A percentile compares a stretch with the other conserved stretches of the same genome.
phyloP scores from a whole-genome alignment of 1,140 invertebrate genomes.

The Homarus americanus region DNA sequence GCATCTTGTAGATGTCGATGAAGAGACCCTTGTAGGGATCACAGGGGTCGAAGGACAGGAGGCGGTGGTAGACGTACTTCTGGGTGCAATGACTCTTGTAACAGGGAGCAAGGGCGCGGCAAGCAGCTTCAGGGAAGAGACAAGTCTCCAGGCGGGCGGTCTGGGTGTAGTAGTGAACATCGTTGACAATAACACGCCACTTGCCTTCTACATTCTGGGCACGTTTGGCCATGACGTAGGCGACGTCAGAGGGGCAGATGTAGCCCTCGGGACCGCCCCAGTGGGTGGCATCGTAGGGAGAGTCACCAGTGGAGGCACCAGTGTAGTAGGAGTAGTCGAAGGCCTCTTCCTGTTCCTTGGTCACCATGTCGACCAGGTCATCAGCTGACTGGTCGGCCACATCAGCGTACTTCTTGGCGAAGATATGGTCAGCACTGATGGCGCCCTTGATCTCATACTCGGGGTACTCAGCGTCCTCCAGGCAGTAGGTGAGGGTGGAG shows the following conservation, averaged over 20 bases:
- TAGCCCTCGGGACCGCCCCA: constrained; percentile 77
- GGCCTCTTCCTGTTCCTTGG: constrained; percentile 74
- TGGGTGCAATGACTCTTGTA: constrained; percentile 76
- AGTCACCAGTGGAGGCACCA: constrained; percentile 73
- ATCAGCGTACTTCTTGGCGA: constrained; percentile 76
- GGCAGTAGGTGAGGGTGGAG: constrained; percentile 69
- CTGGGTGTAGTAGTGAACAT: constrained; percentile 76
- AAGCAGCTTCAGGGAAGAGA: constrained; percentile 75
- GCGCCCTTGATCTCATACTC: constrained; percentile 75
- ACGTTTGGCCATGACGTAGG: constrained; percentile 77
- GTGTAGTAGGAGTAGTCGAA: constrained; percentile 76
- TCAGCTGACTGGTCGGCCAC: constrained; percentile 75
- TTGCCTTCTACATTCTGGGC: constrained; percentile 76
- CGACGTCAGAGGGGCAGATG: constrained; percentile 77
- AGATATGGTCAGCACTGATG: constrained; percentile 73
- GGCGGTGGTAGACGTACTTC: constrained; percentile 76
- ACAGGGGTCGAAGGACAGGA: constrained; percentile 76
- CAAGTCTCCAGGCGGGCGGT: constrained; percentile 76
- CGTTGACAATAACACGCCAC: constrained; percentile 76
- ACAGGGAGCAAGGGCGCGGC: constrained; percentile 76
- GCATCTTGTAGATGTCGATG: constrained; percentile 76
- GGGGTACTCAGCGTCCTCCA: constrained; percentile 75
- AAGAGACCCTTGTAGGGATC: constrained; percentile 76
- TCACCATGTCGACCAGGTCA: constrained; percentile 75
- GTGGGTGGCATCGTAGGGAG: constrained; percentile 74